These are phyloP conservation scores for Oscheius onirici DNA, from an alignment of 2,888 invertebrate species.

Conservation along the genomic window DNA sequence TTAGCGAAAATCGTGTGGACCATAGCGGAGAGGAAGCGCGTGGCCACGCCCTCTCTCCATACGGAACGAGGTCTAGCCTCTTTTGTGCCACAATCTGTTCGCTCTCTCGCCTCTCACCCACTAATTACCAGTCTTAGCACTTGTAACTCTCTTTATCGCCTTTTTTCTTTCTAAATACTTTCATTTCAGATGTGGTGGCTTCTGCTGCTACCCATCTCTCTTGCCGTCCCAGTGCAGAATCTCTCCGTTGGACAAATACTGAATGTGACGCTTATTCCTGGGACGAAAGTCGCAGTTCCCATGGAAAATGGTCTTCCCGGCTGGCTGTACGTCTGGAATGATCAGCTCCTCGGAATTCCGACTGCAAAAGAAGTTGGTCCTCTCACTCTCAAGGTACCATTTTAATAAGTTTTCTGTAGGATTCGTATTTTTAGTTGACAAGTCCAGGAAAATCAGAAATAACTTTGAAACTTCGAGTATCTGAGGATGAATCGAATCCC, in stretches of 20 bases:
- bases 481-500: constrained; percentile 43
- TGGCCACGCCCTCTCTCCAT: constrained; percentile 24
- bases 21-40: not conserved
- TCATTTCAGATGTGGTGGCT: constrained; percentile 19
- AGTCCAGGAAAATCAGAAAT: not conserved
- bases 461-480: constrained; percentile 25
- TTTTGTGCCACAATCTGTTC: constrained; percentile 28
- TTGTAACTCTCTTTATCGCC: constrained; percentile 20
- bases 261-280: not conserved
- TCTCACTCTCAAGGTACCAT: constrained; percentile 75
- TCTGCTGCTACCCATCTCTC: constrained; percentile 16
- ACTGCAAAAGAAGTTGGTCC: constrained; percentile 77
- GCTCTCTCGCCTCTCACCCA: not conserved
- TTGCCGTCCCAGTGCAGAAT: constrained; percentile 31
- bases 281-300: constrained; percentile 19
- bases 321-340: constrained; percentile 66
- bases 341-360: constrained; percentile 49
- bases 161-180: not conserved
- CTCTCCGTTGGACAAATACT: constrained; percentile 41
- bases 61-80: constrained; percentile 33
- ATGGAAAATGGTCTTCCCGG: constrained; percentile 63
- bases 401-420: not conserved
- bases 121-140: constrained; percentile 1
- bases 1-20: not conserved
- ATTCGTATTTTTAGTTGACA: not conserved